These are phyloP conservation scores for Spongia lamella DNA, from an alignment of 37 sponge, comb jelly and placozoan genomes.

Conservation along the genomic window DNA sequence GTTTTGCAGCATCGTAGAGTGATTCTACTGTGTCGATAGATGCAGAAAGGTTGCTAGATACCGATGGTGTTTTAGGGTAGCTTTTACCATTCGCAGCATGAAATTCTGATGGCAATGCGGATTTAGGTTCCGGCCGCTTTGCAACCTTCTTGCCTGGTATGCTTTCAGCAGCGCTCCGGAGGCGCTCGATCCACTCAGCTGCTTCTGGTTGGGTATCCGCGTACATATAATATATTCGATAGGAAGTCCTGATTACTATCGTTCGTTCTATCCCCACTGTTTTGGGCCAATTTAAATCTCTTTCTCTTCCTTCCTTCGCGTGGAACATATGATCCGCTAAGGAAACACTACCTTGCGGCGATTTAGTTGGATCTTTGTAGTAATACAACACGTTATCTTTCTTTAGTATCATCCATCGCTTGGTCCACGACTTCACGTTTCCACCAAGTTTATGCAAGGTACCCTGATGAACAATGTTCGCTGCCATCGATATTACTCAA, in stretches of 20 bases:
- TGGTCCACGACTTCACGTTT: conserved; percentile 69
- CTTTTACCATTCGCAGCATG: too few relatives aligned
- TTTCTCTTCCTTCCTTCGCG: conserved; percentile 25
- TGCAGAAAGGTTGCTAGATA: too few relatives aligned
- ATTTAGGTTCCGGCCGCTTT: too few relatives aligned
- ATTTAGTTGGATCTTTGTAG: conserved; percentile 61
- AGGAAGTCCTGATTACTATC: conserved; percentile 43
- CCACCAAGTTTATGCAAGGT: conserved; percentile 61
- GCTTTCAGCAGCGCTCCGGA: conserved; percentile 18
- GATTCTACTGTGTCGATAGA: too few relatives aligned
- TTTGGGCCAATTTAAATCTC: conserved; percentile 63
- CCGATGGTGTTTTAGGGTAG: too few relatives aligned
- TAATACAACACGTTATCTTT: conserved; percentile 66
- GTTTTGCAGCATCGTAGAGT: too few relatives aligned
- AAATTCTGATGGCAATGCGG: too few relatives aligned
- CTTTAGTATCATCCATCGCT: conserved; percentile 57
- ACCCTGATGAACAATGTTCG: conserved; percentile 17
- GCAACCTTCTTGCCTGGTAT: conserved; percentile 4
- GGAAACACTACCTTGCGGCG: conserved; percentile 48
- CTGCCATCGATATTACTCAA: too few relatives aligned
- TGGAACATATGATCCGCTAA: conserved; percentile 46
- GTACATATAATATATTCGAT: conserved; percentile 53
- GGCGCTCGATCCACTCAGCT: conserved; percentile 51
- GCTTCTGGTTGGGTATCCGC: conserved; percentile 41
- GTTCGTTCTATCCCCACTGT: conserved; percentile 19